Conservation (phyloP, 2,113 vertebrate species). For the Pterophyllum scalare region DNA sequence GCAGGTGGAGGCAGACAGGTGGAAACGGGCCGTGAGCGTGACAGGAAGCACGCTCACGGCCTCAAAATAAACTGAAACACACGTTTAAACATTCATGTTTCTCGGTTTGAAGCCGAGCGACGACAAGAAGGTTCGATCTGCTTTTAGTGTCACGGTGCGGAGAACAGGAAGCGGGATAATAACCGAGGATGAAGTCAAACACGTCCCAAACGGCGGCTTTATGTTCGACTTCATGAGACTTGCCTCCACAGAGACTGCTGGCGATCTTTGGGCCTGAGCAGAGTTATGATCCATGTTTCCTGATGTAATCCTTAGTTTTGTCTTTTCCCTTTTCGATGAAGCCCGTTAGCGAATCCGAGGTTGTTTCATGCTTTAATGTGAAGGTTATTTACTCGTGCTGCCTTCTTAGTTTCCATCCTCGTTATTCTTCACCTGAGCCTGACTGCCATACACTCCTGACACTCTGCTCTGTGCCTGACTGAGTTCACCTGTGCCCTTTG, state of each 20-base stretch:
- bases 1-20: background rate
- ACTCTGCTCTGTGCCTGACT: too few species aligned
- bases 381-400: background rate
- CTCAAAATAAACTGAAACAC: background rate
- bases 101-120: constrained; percentile 1
- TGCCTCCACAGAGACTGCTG: background rate
- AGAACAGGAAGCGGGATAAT: background rate
- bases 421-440: background rate
- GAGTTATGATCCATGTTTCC: background rate
- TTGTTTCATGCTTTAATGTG: background rate
- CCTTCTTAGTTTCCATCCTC: background rate
- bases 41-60: background rate
- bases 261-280: background rate
- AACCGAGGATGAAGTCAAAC: background rate
- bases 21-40: background rate
- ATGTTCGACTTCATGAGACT: background rate
- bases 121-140: background rate
- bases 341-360: background rate
- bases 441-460: too few species aligned
- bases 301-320: background rate
- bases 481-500: too few species aligned
- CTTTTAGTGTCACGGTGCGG: background rate
- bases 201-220: background rate
- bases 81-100: constrained; percentile 27
- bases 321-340: background rate